Evolutionary conservation across 2,797 vertebrate genomes (phyloP), one percentile per base, ranked within the genome.

Genomic region (Glossophaga mutica): DNA sequence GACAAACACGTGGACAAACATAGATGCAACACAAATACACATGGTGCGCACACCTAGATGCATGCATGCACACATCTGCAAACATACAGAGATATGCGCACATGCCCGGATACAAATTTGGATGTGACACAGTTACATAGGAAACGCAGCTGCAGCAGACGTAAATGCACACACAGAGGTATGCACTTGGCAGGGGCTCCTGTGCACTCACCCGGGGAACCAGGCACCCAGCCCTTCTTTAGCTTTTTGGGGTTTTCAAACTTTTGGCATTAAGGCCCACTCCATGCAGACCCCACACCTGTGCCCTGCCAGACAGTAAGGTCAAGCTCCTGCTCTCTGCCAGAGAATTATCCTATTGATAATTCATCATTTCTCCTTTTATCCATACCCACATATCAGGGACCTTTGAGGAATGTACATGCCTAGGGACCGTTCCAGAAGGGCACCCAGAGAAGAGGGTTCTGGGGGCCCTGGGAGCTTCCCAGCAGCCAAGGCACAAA

Each of bases 401-500:
- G 32, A 10, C n/a, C 46, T 71, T 32, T 6, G 34, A 39, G 57
- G 29, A 19, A 29, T 3, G 4, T 59, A 21, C 12, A 18, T 74
- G 11, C 18, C 26, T 67, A 32, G 3, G 18, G 82, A 39, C 21
- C 10, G 1, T 68, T 84, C 76, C 59, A n/a, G 52, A 71, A 81
- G 74, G 81, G 50, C 4, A 22, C 9, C 29, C 39, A 11, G 52
- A 93, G 57, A 22, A 68, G 16, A 59, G 48, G 79, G 22, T 32
- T 11, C 62, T 19, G 2, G 68, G 59, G 10, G 8, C 67, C n/a
- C 29, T 39, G 34, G 19, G 4, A 44, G 52, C 59, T 83, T 59
- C 68, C 83, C 59, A 32, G 62, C 6, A 65, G 90, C 70, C 70
- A 59, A 76, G 55, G 83, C 79, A 6, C 9, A 79, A 89, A 71